Conservation (phyloP, 1,140 invertebrate genomes). For the Ptiloglossa arizonensis region DNA sequence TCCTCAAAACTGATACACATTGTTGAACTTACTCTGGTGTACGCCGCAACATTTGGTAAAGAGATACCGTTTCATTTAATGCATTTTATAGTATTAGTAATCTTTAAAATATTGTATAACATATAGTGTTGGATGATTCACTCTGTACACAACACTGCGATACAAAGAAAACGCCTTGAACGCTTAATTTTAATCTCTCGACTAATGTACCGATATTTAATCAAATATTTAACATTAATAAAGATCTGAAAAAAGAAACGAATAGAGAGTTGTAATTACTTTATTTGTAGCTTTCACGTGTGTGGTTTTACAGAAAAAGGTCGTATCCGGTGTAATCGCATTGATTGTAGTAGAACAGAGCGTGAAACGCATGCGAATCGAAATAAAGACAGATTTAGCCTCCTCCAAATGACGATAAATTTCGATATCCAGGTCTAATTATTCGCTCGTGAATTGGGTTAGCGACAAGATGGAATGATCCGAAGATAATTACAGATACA, state of each 20-base stretch:
- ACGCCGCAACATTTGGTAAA: neutral
- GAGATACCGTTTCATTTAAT: neutral
- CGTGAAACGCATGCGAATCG: slow-evolving; percentile 75
- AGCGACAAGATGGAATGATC: slow-evolving; percentile 45
- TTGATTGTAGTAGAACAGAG: slow-evolving; percentile 73
- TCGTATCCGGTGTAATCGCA: slow-evolving; percentile 74
- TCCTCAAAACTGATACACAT: neutral
- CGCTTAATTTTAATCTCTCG: neutral
- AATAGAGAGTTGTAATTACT: slow-evolving; percentile 76
- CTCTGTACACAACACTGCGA: neutral
- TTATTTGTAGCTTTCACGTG: slow-evolving; percentile 80
- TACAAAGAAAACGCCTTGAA: neutral
- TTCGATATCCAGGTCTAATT: slow-evolving; percentile 38
- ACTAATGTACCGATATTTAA: slow-evolving; percentile 11
- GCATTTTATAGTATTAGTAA: neutral
- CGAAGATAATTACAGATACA: slow-evolving; percentile 35
- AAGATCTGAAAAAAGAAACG: slow-evolving; percentile 50
- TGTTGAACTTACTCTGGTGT: neutral
- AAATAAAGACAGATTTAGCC: slow-evolving; percentile 66
- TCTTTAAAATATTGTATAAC: neutral
- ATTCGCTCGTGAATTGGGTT: slow-evolving; percentile 44
- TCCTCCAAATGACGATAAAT: slow-evolving; percentile 62
- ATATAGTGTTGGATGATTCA: neutral
- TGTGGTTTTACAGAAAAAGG: slow-evolving; percentile 79
- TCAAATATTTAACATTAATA: slow-evolving; percentile 23